Evolutionary conservation across 2,113 vertebrate species (phyloP), one percentile per base, ranked within the genome.

Genomic region (Ageneiosus marmoratus): DNA sequence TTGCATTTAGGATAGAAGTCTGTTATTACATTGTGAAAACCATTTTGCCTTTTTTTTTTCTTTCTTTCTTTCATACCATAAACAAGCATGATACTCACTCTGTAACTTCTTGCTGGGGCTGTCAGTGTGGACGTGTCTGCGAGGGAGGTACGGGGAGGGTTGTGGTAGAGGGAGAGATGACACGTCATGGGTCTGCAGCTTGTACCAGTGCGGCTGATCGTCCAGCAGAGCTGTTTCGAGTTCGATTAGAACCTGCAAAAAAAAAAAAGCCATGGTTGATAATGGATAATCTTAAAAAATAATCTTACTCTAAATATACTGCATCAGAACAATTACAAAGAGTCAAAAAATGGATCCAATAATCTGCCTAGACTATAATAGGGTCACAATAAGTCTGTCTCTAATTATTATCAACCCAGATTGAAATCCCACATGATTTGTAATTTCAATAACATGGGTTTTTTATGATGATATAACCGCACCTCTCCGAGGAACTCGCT

Each of bases 401-500:
- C 62, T 34, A 8, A 32, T 32, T 16, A 41, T 69, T 69, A 69
- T 24, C 5, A 69, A 41, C 2, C 32, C 63, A 37, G 16, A 37
- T 10, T 4, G 20, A 41, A 44, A 24, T 69, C 65, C 41, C 20
- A 69, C 0, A 44, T 5, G 34, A 46, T 24, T 37, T 46, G 67
- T 6, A 44, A 44, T 44, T 44, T 37, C 11, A 46, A 1, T 6
- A 50, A 73, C 16, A 48, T 69, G 22, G 69, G 22, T 20, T 67
- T 44, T 37, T 3, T 11, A 9, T 22, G 2, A 22, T 44, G 1
- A n/a, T 65, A 29, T n/a, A 79, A 15, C 67, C 85, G 76, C 5
- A 99, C 98, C 98, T 99, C 98, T 90, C 98, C 98, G 80, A 99
- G 94, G 92, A 99, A 99, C 87, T 98, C 96, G 75, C 97, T 99